phyloP scores from a whole-genome alignment of 2,113 vertebrate genomes.

The Lepidothrix coronata region DNA sequence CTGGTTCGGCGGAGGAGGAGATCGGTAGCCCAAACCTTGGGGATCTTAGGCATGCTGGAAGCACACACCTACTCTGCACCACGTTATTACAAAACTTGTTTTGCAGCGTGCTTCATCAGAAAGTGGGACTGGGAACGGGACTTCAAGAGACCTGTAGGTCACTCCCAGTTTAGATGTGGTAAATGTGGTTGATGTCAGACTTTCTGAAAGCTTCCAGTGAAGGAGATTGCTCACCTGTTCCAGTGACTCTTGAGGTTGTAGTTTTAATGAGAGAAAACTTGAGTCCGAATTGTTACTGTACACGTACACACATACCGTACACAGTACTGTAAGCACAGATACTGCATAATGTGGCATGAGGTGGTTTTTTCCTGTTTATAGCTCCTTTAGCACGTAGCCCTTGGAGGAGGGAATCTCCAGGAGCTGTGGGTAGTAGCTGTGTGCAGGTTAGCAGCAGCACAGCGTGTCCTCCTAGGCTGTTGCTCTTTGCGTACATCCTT shows the following conservation, averaged over 20 bases:
- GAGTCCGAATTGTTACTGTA: not conserved
- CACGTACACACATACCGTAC: not conserved
- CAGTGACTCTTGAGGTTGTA: not conserved
- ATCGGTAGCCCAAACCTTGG: not conserved
- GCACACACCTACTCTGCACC: fast-evolving
- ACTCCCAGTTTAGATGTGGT: not conserved
- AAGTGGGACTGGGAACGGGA: not conserved
- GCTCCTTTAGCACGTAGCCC: not conserved
- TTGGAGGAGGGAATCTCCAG: not conserved
- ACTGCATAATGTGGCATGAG: fast-evolving
- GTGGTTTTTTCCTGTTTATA: not conserved
- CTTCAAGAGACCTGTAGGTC: not conserved
- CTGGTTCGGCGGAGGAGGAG: not conserved
- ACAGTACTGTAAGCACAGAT: not conserved
- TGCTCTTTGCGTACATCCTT: not conserved
- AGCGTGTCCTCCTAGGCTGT: not conserved
- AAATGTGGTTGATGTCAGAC: not conserved
- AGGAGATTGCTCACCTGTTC: not conserved
- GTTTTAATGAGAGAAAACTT: not conserved
- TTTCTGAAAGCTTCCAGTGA: not conserved
- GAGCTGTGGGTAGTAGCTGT: not conserved
- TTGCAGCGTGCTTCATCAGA: not conserved
- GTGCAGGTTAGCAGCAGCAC: not conserved
- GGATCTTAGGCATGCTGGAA: not conserved
- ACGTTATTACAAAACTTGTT: not conserved